Base-by-base conservation (phyloP, 2,888 invertebrate genomes). In the Clivina fossor region DNA sequence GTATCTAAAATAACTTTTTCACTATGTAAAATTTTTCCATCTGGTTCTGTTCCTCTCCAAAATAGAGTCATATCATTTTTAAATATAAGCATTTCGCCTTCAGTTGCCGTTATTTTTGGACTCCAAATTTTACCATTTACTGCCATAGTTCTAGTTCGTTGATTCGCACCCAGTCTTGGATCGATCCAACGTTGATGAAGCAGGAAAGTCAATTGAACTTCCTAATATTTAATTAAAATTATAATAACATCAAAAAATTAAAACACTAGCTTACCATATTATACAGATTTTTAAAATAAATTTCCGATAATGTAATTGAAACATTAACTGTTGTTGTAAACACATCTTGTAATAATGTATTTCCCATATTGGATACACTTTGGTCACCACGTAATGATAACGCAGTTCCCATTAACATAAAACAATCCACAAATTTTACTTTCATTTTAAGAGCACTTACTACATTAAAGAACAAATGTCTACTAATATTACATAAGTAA, bases 141-240 rank as follows among this genome's bases (percentile, higher is more conserved):
- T 20, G 69, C 69, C 60, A 62, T 58, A 58, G 62, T 66, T 40
- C 59, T 62, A 1, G 68, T 69, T 48, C 58, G 44, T 11, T 58
- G 18, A 50, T 68, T 65, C 1, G 64, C 62, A 1, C 65, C 65
- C 3, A 69, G 60, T 24, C 68, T 58, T 2, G 63, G 58, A 60
- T 69, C 69, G 3, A 58, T 19, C 69, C 69, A 69, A 46, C 59
- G 59, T 62, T 69, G 67, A 53, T 64, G 65, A 7, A 69, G 30
- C 5, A 65, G 54, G 16, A 64, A 59, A 7, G 46, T 54, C 13
- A 66, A 51, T 44, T 64, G 61, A 3, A 67, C 24, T 46, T 63
- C 61, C 69, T 69, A 38, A 8, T 48, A 57, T 26, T 32, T 9
- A 5, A 40, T 9, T 20, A 40, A 40, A 40, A 40, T 20, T 22